Evolutionary conservation across 2,888 invertebrate species (phyloP).

Genomic region (Ennomos fuscantarius): DNA sequence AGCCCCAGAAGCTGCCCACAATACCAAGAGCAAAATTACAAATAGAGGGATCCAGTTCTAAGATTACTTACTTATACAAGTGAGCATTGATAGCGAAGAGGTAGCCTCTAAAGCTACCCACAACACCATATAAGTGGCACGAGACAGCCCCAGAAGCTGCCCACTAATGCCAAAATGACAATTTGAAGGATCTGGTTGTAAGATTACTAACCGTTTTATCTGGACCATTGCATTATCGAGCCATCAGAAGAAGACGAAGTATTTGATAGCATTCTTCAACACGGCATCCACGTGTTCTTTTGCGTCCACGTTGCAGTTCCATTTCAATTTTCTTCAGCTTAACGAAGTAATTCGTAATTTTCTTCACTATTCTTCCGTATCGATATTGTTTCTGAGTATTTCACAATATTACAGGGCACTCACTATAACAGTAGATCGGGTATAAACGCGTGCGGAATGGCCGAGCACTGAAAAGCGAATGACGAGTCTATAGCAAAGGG

Average conservation of each 20-base stretch:
- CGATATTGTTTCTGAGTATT: not conserved
- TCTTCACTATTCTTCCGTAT: not conserved
- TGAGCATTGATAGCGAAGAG: not conserved
- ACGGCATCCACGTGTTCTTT: too few relatives aligned
- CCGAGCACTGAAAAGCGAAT: constrained; percentile 2
- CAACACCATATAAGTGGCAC: not conserved
- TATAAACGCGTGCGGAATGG: constrained; percentile 3
- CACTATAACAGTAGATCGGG: not conserved
- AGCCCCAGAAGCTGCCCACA: too few relatives aligned
- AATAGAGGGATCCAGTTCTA: too few relatives aligned
- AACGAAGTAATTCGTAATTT: not conserved
- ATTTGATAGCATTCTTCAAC: too few relatives aligned
- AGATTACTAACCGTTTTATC: too few relatives aligned
- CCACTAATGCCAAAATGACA: not conserved
- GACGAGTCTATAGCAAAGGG: not conserved
- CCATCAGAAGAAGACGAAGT: too few relatives aligned
- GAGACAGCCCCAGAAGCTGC: not conserved
- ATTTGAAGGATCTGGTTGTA: too few relatives aligned
- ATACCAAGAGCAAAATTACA: too few relatives aligned
- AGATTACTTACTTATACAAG: too few relatives aligned
- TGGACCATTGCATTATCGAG: too few relatives aligned
- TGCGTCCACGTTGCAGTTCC: not conserved
- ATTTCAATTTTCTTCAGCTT: not conserved
- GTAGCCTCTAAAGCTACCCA: not conserved
- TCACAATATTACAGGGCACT: not conserved